Conservation (phyloP, 2,888 invertebrate genomes). For the Apotomis betuletana region DNA sequence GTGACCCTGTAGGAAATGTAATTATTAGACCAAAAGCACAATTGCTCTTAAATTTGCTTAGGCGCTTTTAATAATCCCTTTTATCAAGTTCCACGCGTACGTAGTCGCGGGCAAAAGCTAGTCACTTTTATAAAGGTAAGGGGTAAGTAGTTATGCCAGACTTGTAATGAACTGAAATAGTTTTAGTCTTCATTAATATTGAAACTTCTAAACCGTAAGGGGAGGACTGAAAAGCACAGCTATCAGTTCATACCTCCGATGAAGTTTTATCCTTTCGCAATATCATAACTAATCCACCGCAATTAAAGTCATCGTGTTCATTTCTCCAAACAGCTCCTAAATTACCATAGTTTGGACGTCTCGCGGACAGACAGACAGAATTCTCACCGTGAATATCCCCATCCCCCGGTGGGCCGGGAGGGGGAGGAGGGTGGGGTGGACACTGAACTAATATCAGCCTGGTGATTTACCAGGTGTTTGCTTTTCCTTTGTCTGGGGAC, state of each 20-base stretch:
- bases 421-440: slow-evolving; percentile 5
- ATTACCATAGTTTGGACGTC: slow-evolving; percentile 14
- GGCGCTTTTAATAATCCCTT: no score
- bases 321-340: slow-evolving; percentile 1
- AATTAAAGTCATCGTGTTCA: background rate
- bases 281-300: background rate
- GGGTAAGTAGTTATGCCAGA: no score
- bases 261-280: background rate
- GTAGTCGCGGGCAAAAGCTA: no score
- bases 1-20: no score
- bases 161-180: no score
- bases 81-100: no score
- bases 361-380: background rate
- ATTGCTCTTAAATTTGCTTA: no score
- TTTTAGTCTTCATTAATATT: background rate
- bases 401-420: background rate
- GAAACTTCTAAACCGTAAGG: background rate
- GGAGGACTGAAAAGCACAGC: background rate
- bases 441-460: slow-evolving; percentile 16
- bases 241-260: background rate
- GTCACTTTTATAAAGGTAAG: no score
- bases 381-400: background rate
- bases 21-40: no score
- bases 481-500: slow-evolving; percentile 13
- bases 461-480: slow-evolving; percentile 24